Evolutionary conservation across 2,888 invertebrate species (phyloP), one percentile per base, ranked within the genome.

Genomic region (Caenorhabditis sulstoni): DNA sequence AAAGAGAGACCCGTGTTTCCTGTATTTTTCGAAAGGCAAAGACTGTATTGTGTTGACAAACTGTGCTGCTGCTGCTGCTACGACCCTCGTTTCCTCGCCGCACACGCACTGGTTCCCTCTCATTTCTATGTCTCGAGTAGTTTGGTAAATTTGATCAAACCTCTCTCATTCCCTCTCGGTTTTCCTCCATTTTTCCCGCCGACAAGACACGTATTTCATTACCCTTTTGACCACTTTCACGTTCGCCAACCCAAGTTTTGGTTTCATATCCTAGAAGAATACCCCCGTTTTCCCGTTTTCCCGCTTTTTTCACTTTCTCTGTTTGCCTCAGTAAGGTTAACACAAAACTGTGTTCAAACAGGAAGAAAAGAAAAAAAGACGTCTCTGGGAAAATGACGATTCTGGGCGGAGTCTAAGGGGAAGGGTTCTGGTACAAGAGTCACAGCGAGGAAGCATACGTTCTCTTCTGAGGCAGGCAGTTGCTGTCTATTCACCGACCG

Each of bases 101-200:
- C 71, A 64, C 64, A 71, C 71, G 71, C 71, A 71, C 64, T 50
- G 64, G 62, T 71, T 71, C 64, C 62, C 61, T 70, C 61, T 71
- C 50, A 55, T 62, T 62, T 64, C 22, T 71, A 41, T 62, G 70
- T 71, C 64, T 71, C 64, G 71, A 71, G 71, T 71, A 71, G 71
- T 71, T 71, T 71, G 71, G 71, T 71, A 71, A 64, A 71, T 71
- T 71, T 71, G 71, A 71, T 71, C 71, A 71, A 71, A 71, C 71
- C 29, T 29, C 29, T 29, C 29, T 29, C 29, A 29, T 29, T 29
- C 53, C 41, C 37, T 66, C 37, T 39, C 35, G 44, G 37, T 71
- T 71, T 64, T 62, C 49, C 45, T 20, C 62, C 39, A 39, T 5
- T 41, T 55, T 71, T 59, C 44, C 59, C 59, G 44, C 70, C 22